A percentile compares a stretch with the other conserved stretches of the same genome.
Evolutionary conservation across 2,888 invertebrate genomes (phyloP).

Genomic region (Chrysolina oricalcia): DNA sequence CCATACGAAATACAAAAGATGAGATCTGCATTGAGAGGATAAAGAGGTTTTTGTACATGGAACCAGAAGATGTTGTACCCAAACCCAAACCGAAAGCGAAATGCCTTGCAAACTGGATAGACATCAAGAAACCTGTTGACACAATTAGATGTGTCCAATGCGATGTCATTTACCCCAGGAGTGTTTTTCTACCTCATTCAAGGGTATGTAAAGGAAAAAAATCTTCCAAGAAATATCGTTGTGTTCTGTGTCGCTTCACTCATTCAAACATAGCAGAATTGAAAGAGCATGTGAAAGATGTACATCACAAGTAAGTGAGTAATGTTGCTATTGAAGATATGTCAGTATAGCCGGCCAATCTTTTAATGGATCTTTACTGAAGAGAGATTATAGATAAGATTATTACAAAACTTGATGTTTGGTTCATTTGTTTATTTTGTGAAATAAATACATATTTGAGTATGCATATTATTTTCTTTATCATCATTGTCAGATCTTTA

Average conservation of each 20-base stretch:
- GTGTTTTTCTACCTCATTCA: constrained; percentile 33
- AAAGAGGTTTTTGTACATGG: constrained; percentile 65
- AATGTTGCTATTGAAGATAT: neutral
- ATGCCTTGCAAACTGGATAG: constrained; percentile 59
- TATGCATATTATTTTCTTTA: too few relatives aligned
- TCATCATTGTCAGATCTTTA: too few relatives aligned
- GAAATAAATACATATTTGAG: too few relatives aligned
- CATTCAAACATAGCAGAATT: constrained; percentile 1
- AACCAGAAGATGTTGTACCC: constrained; percentile 57
- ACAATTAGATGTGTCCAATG: constrained; percentile 66
- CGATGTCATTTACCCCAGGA: constrained; percentile 62
- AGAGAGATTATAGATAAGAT: too few relatives aligned
- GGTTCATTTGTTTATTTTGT: too few relatives aligned
- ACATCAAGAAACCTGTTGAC: constrained; percentile 63
- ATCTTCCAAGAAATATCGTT: constrained; percentile 23
- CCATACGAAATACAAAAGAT: constrained; percentile 22
- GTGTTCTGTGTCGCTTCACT: constrained; percentile 15
- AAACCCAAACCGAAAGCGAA: constrained; percentile 51
- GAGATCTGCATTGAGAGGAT: constrained; percentile 54
- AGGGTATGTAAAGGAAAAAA: constrained; percentile 24
- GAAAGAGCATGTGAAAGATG: constrained; percentile 5
- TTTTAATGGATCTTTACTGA: too few relatives aligned
- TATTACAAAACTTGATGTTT: too few relatives aligned
- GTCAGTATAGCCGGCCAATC: too few relatives aligned
- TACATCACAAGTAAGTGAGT: constrained; percentile 3